Evolutionary conservation across 2,797 vertebrate genomes (phyloP), one percentile per base, ranked within the genome.

Genomic region (Gambelia wislizenii): DNA sequence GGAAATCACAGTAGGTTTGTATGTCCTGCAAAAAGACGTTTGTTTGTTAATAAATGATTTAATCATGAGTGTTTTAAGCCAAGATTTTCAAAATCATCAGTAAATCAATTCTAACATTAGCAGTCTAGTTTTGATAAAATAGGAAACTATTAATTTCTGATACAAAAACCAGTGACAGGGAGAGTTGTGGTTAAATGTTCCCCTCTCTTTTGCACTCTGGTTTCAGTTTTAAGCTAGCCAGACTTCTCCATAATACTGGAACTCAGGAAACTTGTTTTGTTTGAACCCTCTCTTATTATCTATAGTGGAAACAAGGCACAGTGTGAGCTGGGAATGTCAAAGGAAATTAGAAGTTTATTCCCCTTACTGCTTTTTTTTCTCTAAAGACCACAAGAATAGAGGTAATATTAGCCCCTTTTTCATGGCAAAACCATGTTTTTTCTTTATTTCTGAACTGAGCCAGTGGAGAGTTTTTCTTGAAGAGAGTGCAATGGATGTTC

Each of bases 1-100:
- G 97, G 95, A 99, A 99, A 97, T 99, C 99, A 95, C 99, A 99
- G 95, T 98, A 99, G 0, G 97, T 97, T 95, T 99, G 97, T 77
- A 98, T 96, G 94, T 98, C 98, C 99, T 99, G 94, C 27, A 94
- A 92, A 84, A 79, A 67, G 80, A 93, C 81, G 92, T 81, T 52
- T 33, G 7, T 80, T 72, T 88, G n/a, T 92, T 81, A 76, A 36
- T 39, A 36, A 76, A 81, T 2, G 2, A 25, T 61, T 84, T 76
- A 72, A 42, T 13, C 25, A 44, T 61, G 4, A 75, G 30, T 25
- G 30, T 47, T 64, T 79, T 67, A 39, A 56, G 49, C 0, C 36
- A 56, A 27, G 47, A 75, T 13, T 69, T 47, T 64, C 42, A 83
- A 47, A n/a, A n/a, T n/a, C n/a, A n/a, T n/a, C 61, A 64, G 22